Percentiles rank a stretch among this genome's conserved stretches.
Evolutionary conservation across 2,888 invertebrate genomes (phyloP).

Genomic region (Timandra comae): DNA sequence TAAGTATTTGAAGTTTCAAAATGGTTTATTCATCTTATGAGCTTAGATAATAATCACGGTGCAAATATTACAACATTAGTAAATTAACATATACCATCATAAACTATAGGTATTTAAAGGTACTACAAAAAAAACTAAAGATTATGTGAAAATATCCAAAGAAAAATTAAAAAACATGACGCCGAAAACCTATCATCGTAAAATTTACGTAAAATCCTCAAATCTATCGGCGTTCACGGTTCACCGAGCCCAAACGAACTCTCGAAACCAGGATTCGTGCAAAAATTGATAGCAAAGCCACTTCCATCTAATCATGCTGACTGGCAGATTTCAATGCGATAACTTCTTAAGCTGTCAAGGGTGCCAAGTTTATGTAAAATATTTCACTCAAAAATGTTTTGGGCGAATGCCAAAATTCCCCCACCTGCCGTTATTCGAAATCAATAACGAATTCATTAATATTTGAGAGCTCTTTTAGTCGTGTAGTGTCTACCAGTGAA

Average conservation of each 20-base stretch:
- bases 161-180: too few species aligned
- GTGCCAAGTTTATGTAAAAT: constrained; percentile 15
- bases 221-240: constrained; percentile 28
- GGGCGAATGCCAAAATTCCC: constrained; percentile 15
- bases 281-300: constrained; percentile 31
- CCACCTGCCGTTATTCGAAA: constrained; percentile 9
- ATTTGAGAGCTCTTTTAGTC: constrained; percentile 13
- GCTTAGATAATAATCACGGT: too few species aligned
- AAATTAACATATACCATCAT: too few species aligned
- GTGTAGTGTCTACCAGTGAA: too few species aligned
- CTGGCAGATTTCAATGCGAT: constrained; percentile 25
- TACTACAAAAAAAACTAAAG: too few species aligned
- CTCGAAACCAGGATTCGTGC: constrained; percentile 19
- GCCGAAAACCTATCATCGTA: constrained; percentile 4
- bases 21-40: too few species aligned
- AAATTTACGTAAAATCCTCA: constrained; percentile 24
- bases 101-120: too few species aligned
- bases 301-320: constrained; percentile 31
- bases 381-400: constrained; percentile 15
- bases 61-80: too few species aligned
- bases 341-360: constrained; percentile 27
- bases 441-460: constrained; percentile 20
- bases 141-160: too few species aligned
- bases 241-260: constrained; percentile 27
- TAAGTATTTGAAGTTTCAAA: too few species aligned